Conservation (phyloP, 2,797 vertebrate species). For the Muscicapa comitata region DNA sequence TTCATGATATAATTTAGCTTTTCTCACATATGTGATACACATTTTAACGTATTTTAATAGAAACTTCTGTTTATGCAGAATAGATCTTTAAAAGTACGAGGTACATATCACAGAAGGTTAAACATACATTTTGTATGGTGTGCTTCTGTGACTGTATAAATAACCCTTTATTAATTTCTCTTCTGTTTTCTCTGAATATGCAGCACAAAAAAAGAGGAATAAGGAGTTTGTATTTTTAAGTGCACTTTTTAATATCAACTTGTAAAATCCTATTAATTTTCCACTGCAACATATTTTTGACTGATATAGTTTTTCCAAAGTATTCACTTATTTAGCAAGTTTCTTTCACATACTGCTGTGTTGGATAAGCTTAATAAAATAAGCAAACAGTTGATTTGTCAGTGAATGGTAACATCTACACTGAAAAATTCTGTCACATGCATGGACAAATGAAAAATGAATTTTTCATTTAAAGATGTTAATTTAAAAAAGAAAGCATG, state of each 20-base stretch:
- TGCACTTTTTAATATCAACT: not conserved
- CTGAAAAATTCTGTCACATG: not conserved
- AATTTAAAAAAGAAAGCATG: not conserved
- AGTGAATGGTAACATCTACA: not conserved
- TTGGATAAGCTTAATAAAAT: not conserved
- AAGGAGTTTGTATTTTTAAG: not conserved
- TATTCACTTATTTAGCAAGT: not conserved
- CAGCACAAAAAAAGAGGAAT: not conserved
- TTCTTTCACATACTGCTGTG: not conserved
- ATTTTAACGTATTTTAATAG: not conserved
- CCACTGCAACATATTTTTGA: not conserved
- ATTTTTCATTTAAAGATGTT: not conserved
- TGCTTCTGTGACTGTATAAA: not conserved
- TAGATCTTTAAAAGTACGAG: not conserved
- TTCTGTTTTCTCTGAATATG: not conserved
- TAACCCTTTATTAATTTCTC: not conserved
- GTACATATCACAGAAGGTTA: not conserved
- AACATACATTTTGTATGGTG: fast-evolving
- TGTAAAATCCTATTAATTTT: not conserved
- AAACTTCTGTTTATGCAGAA: not conserved
- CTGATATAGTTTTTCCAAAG: not conserved
- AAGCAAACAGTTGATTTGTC: not conserved
- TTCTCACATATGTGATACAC: not conserved
- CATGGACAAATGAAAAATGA: not conserved
- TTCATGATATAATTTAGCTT: not conserved